These are phyloP conservation scores for Corbicula japonica DNA, from an alignment of 2,888 invertebrate genomes.

Conservation along the genomic window DNA sequence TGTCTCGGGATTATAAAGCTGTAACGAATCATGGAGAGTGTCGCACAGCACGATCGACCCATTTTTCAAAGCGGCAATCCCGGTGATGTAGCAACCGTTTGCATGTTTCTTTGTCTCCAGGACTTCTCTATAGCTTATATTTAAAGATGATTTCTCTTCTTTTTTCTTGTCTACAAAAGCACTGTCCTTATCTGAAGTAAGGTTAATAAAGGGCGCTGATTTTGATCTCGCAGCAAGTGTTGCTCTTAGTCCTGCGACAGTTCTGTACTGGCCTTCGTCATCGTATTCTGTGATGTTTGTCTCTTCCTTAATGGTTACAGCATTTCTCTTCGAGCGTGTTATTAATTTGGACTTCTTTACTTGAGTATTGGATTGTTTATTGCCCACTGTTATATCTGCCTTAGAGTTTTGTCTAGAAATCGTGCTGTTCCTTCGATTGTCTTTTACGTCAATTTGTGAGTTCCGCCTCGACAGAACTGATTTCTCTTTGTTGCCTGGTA, in stretches of 20 bases:
- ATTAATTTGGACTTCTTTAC: conserved; percentile 25
- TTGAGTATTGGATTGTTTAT: neutral
- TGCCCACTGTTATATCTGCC: neutral
- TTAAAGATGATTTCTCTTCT: conserved; percentile 15
- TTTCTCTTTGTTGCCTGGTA: conserved; percentile 1
- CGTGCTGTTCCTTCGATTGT: neutral
- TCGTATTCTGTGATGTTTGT: neutral
- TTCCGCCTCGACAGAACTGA: neutral
- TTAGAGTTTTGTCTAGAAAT: conserved; percentile 13
- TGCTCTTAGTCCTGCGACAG: conserved; percentile 47
- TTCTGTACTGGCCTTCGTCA: neutral
- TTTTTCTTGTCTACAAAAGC: conserved; percentile 14
- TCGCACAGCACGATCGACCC: conserved; percentile 51
- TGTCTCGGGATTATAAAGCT: conserved; percentile 40
- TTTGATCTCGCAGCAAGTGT: conserved; percentile 45
- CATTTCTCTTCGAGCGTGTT: conserved; percentile 17
- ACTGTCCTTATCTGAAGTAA: conserved; percentile 26
- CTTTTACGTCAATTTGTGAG: neutral
- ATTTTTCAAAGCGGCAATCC: conserved; percentile 37
- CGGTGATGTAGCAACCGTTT: conserved; percentile 48
- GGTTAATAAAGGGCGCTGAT: conserved; percentile 50
- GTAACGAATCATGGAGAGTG: conserved; percentile 54
- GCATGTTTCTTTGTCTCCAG: conserved; percentile 35
- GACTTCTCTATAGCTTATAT: conserved; percentile 30
- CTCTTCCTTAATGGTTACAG: neutral